Base-by-base conservation (phyloP, 2,113 vertebrate genomes). In the Microtus richardsoni region DNA sequence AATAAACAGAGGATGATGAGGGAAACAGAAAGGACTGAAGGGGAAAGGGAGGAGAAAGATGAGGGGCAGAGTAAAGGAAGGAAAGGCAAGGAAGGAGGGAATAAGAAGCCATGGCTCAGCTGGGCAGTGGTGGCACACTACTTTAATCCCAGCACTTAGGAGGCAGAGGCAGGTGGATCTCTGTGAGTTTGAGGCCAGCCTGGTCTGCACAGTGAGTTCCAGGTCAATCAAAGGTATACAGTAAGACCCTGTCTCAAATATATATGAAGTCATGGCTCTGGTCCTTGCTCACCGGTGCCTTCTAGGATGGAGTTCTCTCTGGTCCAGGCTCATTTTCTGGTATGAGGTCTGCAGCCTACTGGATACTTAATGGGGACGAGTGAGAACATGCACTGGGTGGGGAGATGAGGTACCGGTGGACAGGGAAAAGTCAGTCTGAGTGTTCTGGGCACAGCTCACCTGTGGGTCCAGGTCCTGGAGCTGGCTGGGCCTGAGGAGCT, bases 381-480 rank as follows among this genome's bases (percentile, higher is more conserved):
- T 28, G n/a, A 36, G 7, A 21, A 1, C 10, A 11, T 9, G 24
- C 4, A 21, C 36, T 44, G 19, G 58, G 54, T 44, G 1, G 21
- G 36, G 39, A 14, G 60, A 21, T 36, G 70, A 28, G 47, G 5
- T 1, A 30, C 21, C 0, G 28, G 52, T 3, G 26, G 68, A 36
- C 1, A n/a, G n/a, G 74, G 47, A 78, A 22, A 49, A 30, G 77
- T n/a, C 74, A 94, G 49, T 36, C 58, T 17, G 49, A 77, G 44
- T 36, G 10, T 22, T 91, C 49, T 75, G 62, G 58, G 47, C 39
- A 44, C 0, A 66, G 62, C 99, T 98, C 93, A 99, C 99, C 99
- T 97, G 99, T 41, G 28, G 95, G 73, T 88, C 99, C 99, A 94
- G 99, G 98, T 96, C 98, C 98, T 73, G 98, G 98, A 3, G 98